Conservation (phyloP, 2,888 invertebrate species). For the Coecobrya sp. region DNA sequence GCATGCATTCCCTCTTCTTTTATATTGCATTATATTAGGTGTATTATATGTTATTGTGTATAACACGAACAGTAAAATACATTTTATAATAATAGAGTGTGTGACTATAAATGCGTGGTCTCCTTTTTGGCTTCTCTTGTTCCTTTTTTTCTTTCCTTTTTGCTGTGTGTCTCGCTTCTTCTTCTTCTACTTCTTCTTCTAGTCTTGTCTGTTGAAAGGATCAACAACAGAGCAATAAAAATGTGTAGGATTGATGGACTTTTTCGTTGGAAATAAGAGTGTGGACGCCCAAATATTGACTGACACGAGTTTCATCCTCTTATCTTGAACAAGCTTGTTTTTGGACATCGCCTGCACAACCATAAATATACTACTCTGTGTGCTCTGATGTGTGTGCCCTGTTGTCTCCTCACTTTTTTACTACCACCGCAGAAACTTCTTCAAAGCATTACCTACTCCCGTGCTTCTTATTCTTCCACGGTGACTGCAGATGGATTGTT, state of each 20-base stretch:
- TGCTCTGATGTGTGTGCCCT: constrained; percentile 25
- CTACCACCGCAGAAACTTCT: constrained; percentile 56
- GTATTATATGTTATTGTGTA: constrained; percentile 28
- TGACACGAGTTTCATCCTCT: constrained; percentile 81
- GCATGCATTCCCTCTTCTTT: constrained; percentile 15
- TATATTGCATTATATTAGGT: not conserved
- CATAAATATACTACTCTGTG: constrained; percentile 37
- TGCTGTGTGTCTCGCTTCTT: constrained; percentile 53
- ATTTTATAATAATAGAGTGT: constrained; percentile 52
- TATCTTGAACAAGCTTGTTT: constrained; percentile 79
- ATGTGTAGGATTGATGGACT: constrained; percentile 80
- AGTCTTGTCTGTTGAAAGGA: constrained; percentile 76
- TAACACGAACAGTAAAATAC: constrained; percentile 20
- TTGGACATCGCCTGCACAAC: constrained; percentile 69
- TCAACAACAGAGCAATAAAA: constrained; percentile 82
- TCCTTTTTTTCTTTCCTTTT: constrained; percentile 33
- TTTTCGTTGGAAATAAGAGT: constrained; percentile 73
- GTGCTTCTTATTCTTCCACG: constrained; percentile 9
- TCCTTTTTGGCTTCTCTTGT: constrained; percentile 71
- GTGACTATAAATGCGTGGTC: constrained; percentile 61
- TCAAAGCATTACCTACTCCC: not conserved
- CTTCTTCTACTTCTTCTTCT: not conserved
- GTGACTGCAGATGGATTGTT: constrained; percentile 47
- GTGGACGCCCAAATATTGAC: constrained; percentile 82
- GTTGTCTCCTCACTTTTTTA: constrained; percentile 50